phyloP scores from a whole-genome alignment of 2,113 vertebrate genomes.

The Canis aureus region DNA sequence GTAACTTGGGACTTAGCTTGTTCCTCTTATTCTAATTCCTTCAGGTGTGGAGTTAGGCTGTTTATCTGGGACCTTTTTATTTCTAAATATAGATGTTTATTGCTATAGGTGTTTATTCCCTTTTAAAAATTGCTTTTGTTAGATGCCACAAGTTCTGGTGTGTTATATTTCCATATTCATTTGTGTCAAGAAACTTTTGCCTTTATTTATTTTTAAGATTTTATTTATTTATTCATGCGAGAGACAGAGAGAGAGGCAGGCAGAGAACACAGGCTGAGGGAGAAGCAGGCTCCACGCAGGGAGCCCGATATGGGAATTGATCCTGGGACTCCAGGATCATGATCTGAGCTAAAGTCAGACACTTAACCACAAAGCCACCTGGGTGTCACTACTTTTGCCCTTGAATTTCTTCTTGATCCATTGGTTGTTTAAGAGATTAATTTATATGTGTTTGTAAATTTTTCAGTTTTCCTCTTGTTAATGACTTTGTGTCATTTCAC shows the following conservation, averaged over 20 bases:
- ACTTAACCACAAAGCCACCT: too few species aligned
- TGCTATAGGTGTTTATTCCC: neutral
- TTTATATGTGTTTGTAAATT: neutral
- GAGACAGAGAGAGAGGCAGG: too few species aligned
- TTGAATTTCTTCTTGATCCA: neutral
- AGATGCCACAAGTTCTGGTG: neutral
- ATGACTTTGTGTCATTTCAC: neutral
- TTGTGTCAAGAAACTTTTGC: neutral
- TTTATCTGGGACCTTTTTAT: neutral
- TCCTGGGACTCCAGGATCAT: too few species aligned
- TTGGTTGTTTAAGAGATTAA: neutral
- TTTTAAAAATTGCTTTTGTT: neutral
- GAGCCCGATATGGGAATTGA: too few species aligned
- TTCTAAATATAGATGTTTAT: neutral
- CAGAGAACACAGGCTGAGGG: too few species aligned
- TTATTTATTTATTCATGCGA: too few species aligned
- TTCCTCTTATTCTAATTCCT: neutral
- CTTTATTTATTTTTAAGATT: too few species aligned
- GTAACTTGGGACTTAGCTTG: neutral
- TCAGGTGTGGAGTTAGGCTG: neutral
- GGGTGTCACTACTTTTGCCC: neutral
- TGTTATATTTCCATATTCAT: neutral
- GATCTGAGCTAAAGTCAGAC: too few species aligned
- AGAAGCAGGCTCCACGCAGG: too few species aligned
- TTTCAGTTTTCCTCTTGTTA: neutral